Percentiles rank a stretch among this genome's conserved stretches.
These are phyloP conservation scores for Belgica antarctica DNA, from an alignment of 2,888 invertebrate genomes.

Conservation along the genomic window DNA sequence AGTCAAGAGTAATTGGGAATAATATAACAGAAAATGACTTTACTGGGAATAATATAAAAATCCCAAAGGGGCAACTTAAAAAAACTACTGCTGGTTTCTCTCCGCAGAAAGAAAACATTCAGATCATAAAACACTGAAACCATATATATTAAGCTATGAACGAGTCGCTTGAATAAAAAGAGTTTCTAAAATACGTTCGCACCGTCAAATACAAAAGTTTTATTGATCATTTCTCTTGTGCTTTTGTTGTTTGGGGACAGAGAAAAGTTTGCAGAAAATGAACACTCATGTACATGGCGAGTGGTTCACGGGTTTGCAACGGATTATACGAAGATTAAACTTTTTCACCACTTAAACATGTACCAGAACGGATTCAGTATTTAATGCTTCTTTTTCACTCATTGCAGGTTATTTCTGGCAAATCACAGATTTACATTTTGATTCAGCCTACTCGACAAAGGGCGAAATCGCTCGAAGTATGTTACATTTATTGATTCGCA, in stretches of 20 bases:
- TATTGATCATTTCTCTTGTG: conserved; percentile 23
- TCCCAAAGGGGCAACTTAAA: too few species aligned
- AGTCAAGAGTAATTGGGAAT: too few species aligned
- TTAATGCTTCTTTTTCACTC: conserved; percentile 48
- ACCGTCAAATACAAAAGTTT: conserved; percentile 20
- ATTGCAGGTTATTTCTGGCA: conserved; percentile 93
- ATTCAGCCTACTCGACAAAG: conserved; percentile 74
- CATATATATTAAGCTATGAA: too few species aligned
- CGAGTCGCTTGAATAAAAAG: too few species aligned
- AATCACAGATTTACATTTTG: conserved; percentile 89
- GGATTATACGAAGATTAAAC: neutral
- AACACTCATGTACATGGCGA: neutral
- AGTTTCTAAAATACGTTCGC: too few species aligned
- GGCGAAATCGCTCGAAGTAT: conserved; percentile 76
- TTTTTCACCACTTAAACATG: conserved; percentile 11
- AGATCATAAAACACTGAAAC: too few species aligned
- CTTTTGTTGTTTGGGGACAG: neutral
- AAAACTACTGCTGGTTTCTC: too few species aligned
- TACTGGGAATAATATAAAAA: too few species aligned
- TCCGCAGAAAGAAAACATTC: too few species aligned
- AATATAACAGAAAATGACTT: too few species aligned
- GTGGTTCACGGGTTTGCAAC: neutral
- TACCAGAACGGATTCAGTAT: neutral
- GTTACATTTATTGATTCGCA: conserved; percentile 51
- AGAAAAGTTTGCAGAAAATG: neutral